Evolutionary conservation across 2,113 vertebrate species (phyloP).

Genomic region (Aplodontia rufa): DNA sequence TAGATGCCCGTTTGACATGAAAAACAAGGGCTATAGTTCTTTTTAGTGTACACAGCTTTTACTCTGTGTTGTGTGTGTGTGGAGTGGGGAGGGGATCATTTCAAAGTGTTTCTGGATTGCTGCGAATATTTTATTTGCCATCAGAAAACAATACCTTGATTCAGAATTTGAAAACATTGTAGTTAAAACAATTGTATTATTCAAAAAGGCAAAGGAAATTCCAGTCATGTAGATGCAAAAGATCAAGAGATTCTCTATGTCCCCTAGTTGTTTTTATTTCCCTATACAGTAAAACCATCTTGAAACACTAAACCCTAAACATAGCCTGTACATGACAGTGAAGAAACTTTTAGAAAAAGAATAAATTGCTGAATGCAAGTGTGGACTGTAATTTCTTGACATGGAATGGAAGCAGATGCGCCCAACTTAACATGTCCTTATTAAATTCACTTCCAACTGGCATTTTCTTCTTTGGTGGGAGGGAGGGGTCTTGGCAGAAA

Average conservation of each 20-base stretch:
- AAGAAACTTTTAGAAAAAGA: constrained; percentile 73
- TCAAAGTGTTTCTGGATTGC: constrained; percentile 28
- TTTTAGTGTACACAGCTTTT: background rate
- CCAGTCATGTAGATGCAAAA: background rate
- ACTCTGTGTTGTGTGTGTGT: background rate
- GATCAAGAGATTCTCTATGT: constrained; percentile 47
- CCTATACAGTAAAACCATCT: constrained; percentile 65
- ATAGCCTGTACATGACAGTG: constrained; percentile 70
- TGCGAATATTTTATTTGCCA: background rate
- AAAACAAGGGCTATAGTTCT: background rate
- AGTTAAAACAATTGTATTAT: background rate
- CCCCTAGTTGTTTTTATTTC: constrained; percentile 62
- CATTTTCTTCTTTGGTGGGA: constrained; percentile 54
- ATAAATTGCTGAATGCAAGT: constrained; percentile 65
- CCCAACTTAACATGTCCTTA: constrained; percentile 60
- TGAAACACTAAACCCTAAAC: constrained; percentile 76
- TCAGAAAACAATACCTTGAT: background rate
- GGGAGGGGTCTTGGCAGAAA: constrained; percentile 51
- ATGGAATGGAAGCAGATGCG: constrained; percentile 70
- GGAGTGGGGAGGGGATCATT: background rate
- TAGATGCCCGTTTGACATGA: background rate
- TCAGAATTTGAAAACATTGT: constrained; percentile 9
- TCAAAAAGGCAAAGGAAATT: constrained; percentile 57
- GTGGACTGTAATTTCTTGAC: constrained; percentile 73
- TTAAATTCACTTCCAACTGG: constrained; percentile 68